Conservation (phyloP, 1,140 invertebrate genomes). For the Drosophila pachea region DNA sequence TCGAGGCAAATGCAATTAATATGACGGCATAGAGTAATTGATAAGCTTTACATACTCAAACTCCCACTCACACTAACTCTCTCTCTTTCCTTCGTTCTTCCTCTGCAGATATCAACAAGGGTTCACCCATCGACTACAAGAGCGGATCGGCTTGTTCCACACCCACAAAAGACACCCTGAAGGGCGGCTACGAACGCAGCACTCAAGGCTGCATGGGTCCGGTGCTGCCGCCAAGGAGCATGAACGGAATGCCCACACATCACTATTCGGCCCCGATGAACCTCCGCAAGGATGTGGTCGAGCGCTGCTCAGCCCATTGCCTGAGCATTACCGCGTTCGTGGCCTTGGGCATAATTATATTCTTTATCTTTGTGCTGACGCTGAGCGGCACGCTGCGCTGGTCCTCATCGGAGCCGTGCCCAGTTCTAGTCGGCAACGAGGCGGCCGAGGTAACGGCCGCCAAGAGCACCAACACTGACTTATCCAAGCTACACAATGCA, state of each 20-base stretch:
- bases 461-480: conserved; percentile 78
- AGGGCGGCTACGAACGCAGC: conserved; percentile 85
- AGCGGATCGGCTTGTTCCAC: conserved; percentile 79
- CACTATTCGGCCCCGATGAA: conserved; percentile 81
- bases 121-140: conserved; percentile 92
- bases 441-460: conserved; percentile 76
- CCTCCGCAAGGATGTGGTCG: conserved; percentile 92
- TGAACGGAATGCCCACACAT: conserved; percentile 79
- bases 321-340: conserved; percentile 92
- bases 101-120: conserved; percentile 90
- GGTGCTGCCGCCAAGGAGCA: conserved; percentile 86
- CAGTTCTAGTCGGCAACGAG: conserved; percentile 87
- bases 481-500: conserved; percentile 78
- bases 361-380: conserved; percentile 92
- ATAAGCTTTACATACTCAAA: background rate
- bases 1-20: conserved; percentile 45
- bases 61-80: conserved; percentile 22
- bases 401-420: conserved; percentile 89
- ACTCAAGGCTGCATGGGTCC: conserved; percentile 80
- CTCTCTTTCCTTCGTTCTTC: background rate
- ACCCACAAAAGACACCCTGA: conserved; percentile 80
- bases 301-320: conserved; percentile 94
- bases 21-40: conserved; percentile 19
- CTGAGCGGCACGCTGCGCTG: conserved; percentile 89
- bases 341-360: conserved; percentile 88